A percentile compares a stretch with the other conserved stretches of the same genome.
These are phyloP conservation scores for Brachyptera risi DNA, from an alignment of 2,888 invertebrate genomes.

Conservation along the genomic window DNA sequence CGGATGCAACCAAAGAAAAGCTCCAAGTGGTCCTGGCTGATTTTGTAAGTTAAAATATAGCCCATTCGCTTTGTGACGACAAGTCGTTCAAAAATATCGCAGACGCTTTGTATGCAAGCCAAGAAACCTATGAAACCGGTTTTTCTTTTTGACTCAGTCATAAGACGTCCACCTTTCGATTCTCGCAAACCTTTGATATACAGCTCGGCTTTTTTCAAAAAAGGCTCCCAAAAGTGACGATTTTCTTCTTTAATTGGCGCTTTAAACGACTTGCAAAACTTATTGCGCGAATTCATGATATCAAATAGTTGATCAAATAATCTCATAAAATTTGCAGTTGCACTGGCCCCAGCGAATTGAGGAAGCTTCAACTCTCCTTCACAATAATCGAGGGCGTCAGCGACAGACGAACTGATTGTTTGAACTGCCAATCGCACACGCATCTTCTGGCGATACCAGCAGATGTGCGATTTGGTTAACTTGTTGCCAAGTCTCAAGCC, in stretches of 20 bases:
- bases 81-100: slow-evolving; percentile 2
- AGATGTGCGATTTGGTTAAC: slow-evolving; percentile 24
- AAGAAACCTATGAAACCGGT: slow-evolving; percentile 27
- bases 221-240: slow-evolving; percentile 6
- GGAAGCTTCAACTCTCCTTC: background rate
- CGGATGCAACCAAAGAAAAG: slow-evolving; percentile 31
- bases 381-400: slow-evolving; percentile 27
- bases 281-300: slow-evolving; percentile 25
- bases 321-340: slow-evolving; percentile 22
- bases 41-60: slow-evolving; percentile 28
- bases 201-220: slow-evolving; percentile 7
- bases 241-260: slow-evolving; percentile 20
- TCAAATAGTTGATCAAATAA: slow-evolving; percentile 23
- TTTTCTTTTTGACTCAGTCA: background rate
- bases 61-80: background rate
- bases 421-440: slow-evolving; percentile 30
- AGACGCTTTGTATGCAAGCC: slow-evolving; percentile 24
- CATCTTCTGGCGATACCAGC: slow-evolving; percentile 29
- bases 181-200: slow-evolving; percentile 10
- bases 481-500: slow-evolving; percentile 27
- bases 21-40: slow-evolving; percentile 32
- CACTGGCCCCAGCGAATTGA: slow-evolving; percentile 14
- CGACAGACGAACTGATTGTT: slow-evolving; percentile 30
- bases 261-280: slow-evolving; percentile 9
- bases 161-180: background rate